A percentile compares a stretch with the other conserved stretches of the same genome.
Evolutionary conservation across 2,888 invertebrate genomes (phyloP).

Genomic region (Metalampra italica): DNA sequence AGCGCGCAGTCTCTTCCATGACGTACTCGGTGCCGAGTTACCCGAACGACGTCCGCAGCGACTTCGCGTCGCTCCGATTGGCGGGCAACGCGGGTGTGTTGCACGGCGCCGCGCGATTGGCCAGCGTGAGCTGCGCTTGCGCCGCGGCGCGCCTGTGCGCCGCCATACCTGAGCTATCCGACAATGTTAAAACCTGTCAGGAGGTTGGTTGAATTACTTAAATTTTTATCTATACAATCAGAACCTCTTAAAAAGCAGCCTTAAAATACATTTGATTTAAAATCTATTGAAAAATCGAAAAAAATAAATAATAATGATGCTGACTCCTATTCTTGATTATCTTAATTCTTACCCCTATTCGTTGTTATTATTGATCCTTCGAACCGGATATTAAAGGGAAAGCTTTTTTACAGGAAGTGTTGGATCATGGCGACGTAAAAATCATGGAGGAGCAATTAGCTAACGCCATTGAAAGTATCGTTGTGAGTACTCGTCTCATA

Average conservation of each 20-base stretch:
- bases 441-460: constrained; percentile 75
- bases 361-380: neutral
- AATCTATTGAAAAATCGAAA: too few species aligned
- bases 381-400: neutral
- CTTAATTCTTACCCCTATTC: too few species aligned
- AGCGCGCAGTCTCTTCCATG: constrained; percentile 55
- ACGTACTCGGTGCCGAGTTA: constrained; percentile 28
- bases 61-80: constrained; percentile 24
- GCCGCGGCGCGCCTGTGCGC: constrained; percentile 64
- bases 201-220: constrained; percentile 39
- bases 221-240: neutral
- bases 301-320: too few species aligned
- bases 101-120: constrained; percentile 64
- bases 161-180: constrained; percentile 49
- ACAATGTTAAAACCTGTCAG: constrained; percentile 55
- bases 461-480: constrained; percentile 75
- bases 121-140: constrained; percentile 68
- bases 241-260: too few species aligned
- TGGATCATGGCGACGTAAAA: constrained; percentile 72
- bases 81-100: constrained; percentile 61
- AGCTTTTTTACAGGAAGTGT: constrained; percentile 56
- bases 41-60: constrained; percentile 18
- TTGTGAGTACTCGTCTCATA: constrained; percentile 50
- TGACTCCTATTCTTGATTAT: too few species aligned
- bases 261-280: too few species aligned